Percentiles rank a stretch among this genome's conserved stretches.
Conservation (phyloP, 35 echinoderm and acorn worm species). For the Holothuria glaberrima region DNA sequence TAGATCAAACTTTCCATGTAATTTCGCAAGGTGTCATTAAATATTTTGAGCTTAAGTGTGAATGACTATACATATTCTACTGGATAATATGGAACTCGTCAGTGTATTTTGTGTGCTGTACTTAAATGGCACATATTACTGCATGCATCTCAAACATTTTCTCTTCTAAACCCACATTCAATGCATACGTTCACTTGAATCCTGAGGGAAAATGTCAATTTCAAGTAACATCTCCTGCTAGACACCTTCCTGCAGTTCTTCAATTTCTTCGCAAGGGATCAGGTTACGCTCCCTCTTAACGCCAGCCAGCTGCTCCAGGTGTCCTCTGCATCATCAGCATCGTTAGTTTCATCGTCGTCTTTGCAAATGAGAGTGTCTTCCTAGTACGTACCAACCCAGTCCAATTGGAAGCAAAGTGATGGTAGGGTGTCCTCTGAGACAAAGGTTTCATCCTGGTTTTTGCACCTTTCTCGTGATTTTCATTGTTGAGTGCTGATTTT, state of each 20-base stretch:
- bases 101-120: too few relatives aligned
- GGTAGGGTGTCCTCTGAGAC: not conserved
- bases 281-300: constrained; percentile 2
- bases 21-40: too few relatives aligned
- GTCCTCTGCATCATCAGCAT: constrained; percentile 29
- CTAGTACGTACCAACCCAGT: not conserved
- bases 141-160: too few relatives aligned
- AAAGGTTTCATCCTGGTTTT: not conserved
- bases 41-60: too few relatives aligned
- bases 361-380: not conserved
- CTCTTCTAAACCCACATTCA: too few relatives aligned
- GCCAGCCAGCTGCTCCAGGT: constrained; percentile 25
- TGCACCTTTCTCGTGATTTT: not conserved
- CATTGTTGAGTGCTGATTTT: not conserved
- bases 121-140: too few relatives aligned
- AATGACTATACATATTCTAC: too few relatives aligned
- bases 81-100: too few relatives aligned
- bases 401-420: not conserved
- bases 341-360: not conserved
- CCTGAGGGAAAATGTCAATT: constrained; percentile 52
- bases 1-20: too few relatives aligned
- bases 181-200: not conserved
- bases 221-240: constrained; percentile 24
- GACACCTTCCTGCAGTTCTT: constrained; percentile 48
- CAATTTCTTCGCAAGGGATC: constrained; percentile 43